Base-by-base conservation (phyloP, 2,113 vertebrate genomes). In the Catagonus wagneri region DNA sequence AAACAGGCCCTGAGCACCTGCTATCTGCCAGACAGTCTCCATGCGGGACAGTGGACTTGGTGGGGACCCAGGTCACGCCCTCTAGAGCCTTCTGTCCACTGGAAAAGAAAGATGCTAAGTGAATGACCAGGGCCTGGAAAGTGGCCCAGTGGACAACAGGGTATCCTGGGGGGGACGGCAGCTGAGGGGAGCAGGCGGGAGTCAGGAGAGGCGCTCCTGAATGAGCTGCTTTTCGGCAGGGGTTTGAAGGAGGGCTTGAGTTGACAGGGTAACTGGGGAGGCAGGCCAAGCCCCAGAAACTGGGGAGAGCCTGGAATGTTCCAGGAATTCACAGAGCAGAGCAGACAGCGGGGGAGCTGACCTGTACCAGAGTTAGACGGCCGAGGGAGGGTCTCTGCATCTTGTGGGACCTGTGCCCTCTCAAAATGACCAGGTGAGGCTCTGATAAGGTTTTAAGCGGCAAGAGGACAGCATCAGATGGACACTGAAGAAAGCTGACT, bases 1-100 rank as follows among this genome's bases (percentile, higher is more conserved):
- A 61, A 83, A 66, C 9, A 56, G 6, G 17, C 29, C 65, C 0
- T 3, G 34, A 29, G 25, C 3, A 52, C 60, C 52, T 15, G n/a
- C 36, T 3, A 0, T 20, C 10, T 17, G 23, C 83, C 36, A 34
- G 54, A 7, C 22, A 22, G 36, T 3, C n/a, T 3, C 13, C 50
- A 19, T 1, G 20, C 20, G 17, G 9, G 29, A 65, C 20, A 23
- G 4, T 20, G 10, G 20, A 2, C 23, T 20, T 1, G 7, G 10
- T n/a, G 39, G 56, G 27, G 83, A 71, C 52, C 34, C 65, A 20
- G 25, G 22, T 56, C 60, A 65, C 9, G 34, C 9, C 27, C 50
- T 20, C 44, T 13, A 27, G 14, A 61, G 65, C 29, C 15, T 76
- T 27, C 39, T 7, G 25, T 39, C 39, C n/a, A 61, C 0, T n/a